phyloP scores from a whole-genome alignment of 2,113 vertebrate genomes.

The Megaceryle maxima region DNA sequence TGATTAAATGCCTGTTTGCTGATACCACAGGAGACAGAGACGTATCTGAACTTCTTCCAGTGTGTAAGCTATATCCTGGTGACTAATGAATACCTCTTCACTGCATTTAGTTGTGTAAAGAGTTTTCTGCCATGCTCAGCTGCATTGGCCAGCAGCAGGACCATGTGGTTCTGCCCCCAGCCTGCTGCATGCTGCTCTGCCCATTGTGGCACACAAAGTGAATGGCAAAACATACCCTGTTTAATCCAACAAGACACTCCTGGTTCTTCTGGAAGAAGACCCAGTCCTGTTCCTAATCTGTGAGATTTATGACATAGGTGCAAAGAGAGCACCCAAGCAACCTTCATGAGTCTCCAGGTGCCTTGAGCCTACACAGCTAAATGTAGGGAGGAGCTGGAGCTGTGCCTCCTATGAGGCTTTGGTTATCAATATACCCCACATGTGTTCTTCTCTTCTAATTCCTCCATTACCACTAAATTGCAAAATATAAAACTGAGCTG shows the following conservation, averaged over 20 bases:
- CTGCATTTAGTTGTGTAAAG: background rate
- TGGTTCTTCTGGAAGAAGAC: background rate
- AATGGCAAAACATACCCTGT: background rate
- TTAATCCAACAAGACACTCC: background rate
- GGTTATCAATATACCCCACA: background rate
- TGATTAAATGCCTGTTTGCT: background rate
- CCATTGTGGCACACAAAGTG: fast-evolving
- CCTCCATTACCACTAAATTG: background rate
- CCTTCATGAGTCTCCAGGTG: background rate
- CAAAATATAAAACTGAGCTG: background rate
- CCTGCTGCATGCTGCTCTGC: background rate
- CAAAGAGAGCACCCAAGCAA: background rate
- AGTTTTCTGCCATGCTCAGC: background rate
- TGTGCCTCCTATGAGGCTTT: background rate
- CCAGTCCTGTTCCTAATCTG: background rate
- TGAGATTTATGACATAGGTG: background rate
- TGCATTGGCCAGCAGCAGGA: background rate
- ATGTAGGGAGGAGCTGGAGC: background rate
- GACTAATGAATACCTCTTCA: background rate
- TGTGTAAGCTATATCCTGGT: background rate
- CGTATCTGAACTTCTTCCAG: background rate
- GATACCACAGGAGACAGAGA: background rate
- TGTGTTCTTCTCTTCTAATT: background rate
- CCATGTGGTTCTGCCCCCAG: fast-evolving
- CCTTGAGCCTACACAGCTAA: background rate